These are phyloP conservation scores for Phymastichus coffea DNA, from an alignment of 1,140 invertebrate genomes.

Conservation along the genomic window DNA sequence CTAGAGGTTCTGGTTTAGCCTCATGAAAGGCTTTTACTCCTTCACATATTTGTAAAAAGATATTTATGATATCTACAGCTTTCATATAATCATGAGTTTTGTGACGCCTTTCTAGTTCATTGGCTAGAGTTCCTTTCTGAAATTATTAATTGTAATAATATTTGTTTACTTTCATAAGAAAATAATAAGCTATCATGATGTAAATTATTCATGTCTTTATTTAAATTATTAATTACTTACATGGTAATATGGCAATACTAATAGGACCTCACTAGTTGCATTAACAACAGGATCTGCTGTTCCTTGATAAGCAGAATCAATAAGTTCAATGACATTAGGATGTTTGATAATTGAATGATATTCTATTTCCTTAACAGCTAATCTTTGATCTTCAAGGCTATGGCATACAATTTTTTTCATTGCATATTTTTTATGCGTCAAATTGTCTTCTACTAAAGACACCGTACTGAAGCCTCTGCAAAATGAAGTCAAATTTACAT, in stretches of 20 bases:
- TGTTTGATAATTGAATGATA: slow-evolving; percentile 72
- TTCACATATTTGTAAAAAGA: slow-evolving; percentile 76
- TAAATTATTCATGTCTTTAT: neutral
- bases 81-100: slow-evolving; percentile 64
- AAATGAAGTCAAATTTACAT: slow-evolving; percentile 31
- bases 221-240: slow-evolving; percentile 52
- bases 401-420: slow-evolving; percentile 82
- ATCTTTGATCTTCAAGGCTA: slow-evolving; percentile 73
- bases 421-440: slow-evolving; percentile 73
- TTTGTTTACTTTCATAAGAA: neutral
- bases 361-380: slow-evolving; percentile 75
- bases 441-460: slow-evolving; percentile 73
- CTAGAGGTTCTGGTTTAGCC: slow-evolving; percentile 70
- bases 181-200: neutral
- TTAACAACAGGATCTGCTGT: slow-evolving; percentile 68
- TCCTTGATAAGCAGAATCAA: slow-evolving; percentile 69
- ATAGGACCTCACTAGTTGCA: slow-evolving; percentile 71
- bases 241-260: slow-evolving; percentile 77
- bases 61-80: slow-evolving; percentile 65
- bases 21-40: slow-evolving; percentile 76
- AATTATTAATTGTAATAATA: slow-evolving; percentile 1
- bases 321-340: slow-evolving; percentile 74
- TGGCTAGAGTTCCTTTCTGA: slow-evolving; percentile 74
- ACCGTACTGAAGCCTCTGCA: slow-evolving; percentile 83
- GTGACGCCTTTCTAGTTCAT: slow-evolving; percentile 66